These are phyloP conservation scores for Brachionus rubens DNA, from an alignment of 1,140 invertebrate species.

Conservation along the genomic window DNA sequence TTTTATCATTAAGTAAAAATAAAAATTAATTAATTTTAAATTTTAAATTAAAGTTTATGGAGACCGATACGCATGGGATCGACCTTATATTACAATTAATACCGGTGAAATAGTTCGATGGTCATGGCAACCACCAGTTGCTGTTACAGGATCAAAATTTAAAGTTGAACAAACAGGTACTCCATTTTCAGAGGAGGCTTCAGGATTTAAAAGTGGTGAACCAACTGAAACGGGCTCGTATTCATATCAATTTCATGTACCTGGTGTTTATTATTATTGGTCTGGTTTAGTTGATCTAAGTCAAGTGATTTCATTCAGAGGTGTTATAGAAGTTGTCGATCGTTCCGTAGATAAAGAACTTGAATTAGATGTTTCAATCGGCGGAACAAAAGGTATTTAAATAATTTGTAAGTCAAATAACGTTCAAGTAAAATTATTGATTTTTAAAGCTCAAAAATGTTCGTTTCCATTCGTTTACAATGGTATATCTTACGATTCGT, in stretches of 20 bases:
- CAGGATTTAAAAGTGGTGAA: slow-evolving; percentile 14
- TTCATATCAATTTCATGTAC: slow-evolving; percentile 49
- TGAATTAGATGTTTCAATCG: neutral
- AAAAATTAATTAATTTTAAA: neutral
- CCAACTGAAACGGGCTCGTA: slow-evolving; percentile 47
- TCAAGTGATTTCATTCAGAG: slow-evolving; percentile 49
- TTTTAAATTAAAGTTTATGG: neutral
- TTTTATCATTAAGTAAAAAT: neutral
- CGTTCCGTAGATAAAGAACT: slow-evolving; percentile 46
- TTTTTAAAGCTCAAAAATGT: slow-evolving; percentile 29
- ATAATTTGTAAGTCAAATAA: neutral
- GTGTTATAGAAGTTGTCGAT: slow-evolving; percentile 49
- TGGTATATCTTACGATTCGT: neutral
- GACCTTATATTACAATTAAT: slow-evolving; percentile 17
- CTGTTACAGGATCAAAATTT: slow-evolving; percentile 10
- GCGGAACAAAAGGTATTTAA: neutral
- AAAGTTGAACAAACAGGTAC: slow-evolving; percentile 49
- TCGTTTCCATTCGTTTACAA: slow-evolving; percentile 32
- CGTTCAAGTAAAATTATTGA: too few species aligned
- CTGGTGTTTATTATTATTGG: slow-evolving; percentile 52
- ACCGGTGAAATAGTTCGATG: slow-evolving; percentile 51
- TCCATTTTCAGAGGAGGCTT: neutral
- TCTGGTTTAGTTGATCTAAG: slow-evolving; percentile 50
- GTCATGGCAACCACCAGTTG: slow-evolving; percentile 50
- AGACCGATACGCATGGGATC: slow-evolving; percentile 23